Evolutionary conservation across 2,888 invertebrate species (phyloP), one percentile per base, ranked within the genome.

Genomic region (Synanthedon formicaeformis): DNA sequence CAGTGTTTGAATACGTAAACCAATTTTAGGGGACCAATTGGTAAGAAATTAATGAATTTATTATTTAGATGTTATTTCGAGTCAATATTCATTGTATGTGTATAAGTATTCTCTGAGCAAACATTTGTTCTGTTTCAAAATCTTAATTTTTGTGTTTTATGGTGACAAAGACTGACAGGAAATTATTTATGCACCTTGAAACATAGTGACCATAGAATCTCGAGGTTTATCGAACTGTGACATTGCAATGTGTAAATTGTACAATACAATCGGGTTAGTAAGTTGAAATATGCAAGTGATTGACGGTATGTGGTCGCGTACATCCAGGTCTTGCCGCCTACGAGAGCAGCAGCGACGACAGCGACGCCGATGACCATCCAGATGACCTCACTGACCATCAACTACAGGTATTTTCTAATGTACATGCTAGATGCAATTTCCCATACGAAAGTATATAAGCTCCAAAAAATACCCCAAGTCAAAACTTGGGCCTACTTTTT

Each of bases 271-370:
- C 6, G 34, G 34, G 8, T 34, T 34, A 34, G 10, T 34, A 34
- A 34, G 34, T 34, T 34, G 34, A 34, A 34, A 45, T 45, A 13
- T n/a, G n/a, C 3, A 13, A 13, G 14, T 23, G 23, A 8, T 13
- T 16, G 49, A 18, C 49, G 18, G 14, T 16, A 49, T 49, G 23
- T 23, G 13, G 18, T 49, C 12, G 16, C 16, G 18, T 12, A 12
- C 23, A 49, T 62, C 78, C 91, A 94, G 95, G 95, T 73, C 91
- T 96, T 88, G 95, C 93, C 73, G 94, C 92, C 63, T 95, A 95
- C 81, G 94, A 92, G 69, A 92, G 92, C 76, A 93, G 92, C 78
- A 92, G 91, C 62, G 91, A 90, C 52, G 91, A 89, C 60, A 89
- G 89, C 58, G 83, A 71, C 12, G 79, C 73, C 8, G 89, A 86